Base-by-base conservation (phyloP, 2,888 invertebrate species). In the Girardia tigrina region DNA sequence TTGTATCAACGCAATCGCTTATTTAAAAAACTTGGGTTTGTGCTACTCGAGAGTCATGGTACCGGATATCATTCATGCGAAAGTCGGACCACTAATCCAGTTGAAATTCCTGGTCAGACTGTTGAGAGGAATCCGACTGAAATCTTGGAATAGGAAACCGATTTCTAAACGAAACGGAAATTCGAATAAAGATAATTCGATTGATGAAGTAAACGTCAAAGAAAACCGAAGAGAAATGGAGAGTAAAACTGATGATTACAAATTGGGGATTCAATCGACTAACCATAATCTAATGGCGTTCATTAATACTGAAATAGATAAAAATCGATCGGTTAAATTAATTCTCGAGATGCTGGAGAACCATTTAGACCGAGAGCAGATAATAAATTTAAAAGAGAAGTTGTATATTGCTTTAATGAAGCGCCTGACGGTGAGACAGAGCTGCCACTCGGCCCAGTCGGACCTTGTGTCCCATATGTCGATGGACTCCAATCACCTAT, bases 71-170 rank as follows among this genome's bases (percentile, higher is more conserved):
- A 23, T 56, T 4, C 56, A 56, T 56, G 56, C 56, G 4, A 56
- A 56, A 56, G 56, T 56, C 4, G 56, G 56, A 56, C 56, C 56
- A 12, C n/a, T 56, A 2, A n/a, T 56, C 6, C 56, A 56, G 23
- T 56, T 56, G 23, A 56, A 56, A 56, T 56, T 56, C 23, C 23
- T 56, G n/a, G 56, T 56, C 2, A 56, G 56, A 56, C 56, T 56
- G n/a, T 56, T 56, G n/a, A n/a, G 56, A 20, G 56, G 56, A 12
- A 56, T 56, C 4, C 56, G 56, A 6, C 23, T 56, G n/a, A 56
- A 56, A 56, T 56, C 56, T 4, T 56, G 56, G 56, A 56, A 56
- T n/a, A 56, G 56, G n/a, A 56, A 56, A 16, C 56, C 56, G n/a
- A 56, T 56, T n/a, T n/a, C 23, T 4, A 56, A 56, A 16, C n/a